These are phyloP conservation scores for Leucopsar rothschildi DNA, from an alignment of 2,113 vertebrate genomes.

Conservation along the genomic window DNA sequence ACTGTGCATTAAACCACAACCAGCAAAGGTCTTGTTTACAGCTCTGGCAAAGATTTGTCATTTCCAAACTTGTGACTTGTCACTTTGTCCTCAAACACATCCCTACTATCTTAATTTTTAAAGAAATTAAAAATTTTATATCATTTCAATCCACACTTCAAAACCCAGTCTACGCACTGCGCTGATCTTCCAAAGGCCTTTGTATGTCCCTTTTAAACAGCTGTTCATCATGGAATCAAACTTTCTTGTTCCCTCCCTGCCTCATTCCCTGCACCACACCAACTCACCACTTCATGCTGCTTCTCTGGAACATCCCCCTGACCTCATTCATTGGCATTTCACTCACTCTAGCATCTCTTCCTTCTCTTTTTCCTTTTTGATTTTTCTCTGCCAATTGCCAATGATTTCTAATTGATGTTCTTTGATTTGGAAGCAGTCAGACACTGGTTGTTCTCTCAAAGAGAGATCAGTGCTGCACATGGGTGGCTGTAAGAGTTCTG, in stretches of 20 bases:
- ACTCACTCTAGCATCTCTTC: not conserved
- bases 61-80: not conserved
- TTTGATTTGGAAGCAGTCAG: not conserved
- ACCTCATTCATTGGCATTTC: not conserved
- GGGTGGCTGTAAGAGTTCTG: not conserved
- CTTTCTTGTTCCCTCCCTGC: not conserved
- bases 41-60: not conserved
- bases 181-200: not conserved
- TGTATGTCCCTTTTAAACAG: not conserved
- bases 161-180: not conserved
- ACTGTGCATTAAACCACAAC: not conserved
- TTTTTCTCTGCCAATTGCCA: not conserved
- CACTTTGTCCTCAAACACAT: not conserved
- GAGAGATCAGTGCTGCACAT: not conserved
- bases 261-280: not conserved
- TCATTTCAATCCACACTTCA: not conserved
- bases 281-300: not conserved
- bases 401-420: not conserved
- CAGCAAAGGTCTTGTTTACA: fast-evolving
- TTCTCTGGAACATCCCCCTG: not conserved
- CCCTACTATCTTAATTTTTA: not conserved
- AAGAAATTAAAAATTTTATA: not conserved
- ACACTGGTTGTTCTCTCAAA: not conserved
- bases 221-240: not conserved
- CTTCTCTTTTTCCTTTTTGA: not conserved